phyloP scores from a whole-genome alignment of 2,888 invertebrate genomes.

The Mamestra brassicae region DNA sequence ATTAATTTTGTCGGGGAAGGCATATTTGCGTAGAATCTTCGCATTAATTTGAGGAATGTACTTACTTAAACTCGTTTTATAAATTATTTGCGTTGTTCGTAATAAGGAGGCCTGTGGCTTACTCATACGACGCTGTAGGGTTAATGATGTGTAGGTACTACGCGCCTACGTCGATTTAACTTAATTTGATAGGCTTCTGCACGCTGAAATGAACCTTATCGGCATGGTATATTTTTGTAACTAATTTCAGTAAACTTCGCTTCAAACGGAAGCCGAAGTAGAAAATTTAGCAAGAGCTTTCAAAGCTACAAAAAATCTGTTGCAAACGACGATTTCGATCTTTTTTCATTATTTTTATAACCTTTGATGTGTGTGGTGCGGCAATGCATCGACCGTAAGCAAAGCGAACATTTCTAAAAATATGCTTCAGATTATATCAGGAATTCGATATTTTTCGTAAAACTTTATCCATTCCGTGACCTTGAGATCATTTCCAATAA shows the following conservation, averaged over 20 bases:
- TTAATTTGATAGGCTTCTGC: not conserved
- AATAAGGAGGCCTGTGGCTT: conserved; percentile 11
- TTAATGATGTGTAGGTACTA: not conserved
- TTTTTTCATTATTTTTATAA: not conserved
- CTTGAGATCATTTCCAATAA: conserved; percentile 42
- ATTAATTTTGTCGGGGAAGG: conserved; percentile 44
- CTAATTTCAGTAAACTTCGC: not conserved
- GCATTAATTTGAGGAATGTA: conserved; percentile 48
- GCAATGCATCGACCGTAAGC: not conserved
- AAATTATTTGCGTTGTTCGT: conserved; percentile 44
- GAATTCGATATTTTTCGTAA: conserved; percentile 43
- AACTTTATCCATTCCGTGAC: conserved; percentile 9
- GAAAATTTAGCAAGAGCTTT: not conserved
- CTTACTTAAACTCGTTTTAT: conserved; percentile 47
- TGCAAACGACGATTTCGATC: not conserved
- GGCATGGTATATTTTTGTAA: not conserved
- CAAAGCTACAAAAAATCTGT: not conserved
- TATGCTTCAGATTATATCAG: conserved; percentile 24
- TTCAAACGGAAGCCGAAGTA: not conserved
- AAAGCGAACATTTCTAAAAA: conserved; percentile 34
- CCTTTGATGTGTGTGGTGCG: conserved; percentile 17
- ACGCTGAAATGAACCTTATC: not conserved
- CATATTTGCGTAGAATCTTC: conserved; percentile 36
- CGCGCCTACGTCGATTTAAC: not conserved
- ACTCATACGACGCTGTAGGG: conserved; percentile 18